These are phyloP conservation scores for Chloebia gouldiae DNA, from an alignment of 2,113 vertebrate species.

Conservation along the genomic window DNA sequence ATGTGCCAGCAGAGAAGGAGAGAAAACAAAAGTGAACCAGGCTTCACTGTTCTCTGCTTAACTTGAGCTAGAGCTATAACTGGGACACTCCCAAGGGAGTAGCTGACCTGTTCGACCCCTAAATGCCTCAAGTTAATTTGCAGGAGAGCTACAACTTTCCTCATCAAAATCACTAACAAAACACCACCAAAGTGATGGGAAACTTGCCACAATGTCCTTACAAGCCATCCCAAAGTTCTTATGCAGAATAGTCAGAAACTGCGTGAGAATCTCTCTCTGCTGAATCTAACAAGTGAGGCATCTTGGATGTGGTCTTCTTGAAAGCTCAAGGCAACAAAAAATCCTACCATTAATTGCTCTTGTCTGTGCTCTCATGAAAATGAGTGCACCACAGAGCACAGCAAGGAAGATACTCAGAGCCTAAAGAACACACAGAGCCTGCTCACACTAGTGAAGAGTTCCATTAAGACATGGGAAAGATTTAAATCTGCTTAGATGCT, in stretches of 20 bases:
- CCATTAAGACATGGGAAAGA: not conserved
- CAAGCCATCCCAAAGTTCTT: not conserved
- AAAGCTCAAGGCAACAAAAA: not conserved
- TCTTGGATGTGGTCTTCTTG: not conserved
- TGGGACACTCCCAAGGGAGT: not conserved
- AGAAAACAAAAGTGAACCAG: not conserved
- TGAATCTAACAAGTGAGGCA: not conserved
- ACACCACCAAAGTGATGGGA: not conserved
- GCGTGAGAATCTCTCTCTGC: not conserved
- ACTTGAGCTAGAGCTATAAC: not conserved
- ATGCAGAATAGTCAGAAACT: not conserved
- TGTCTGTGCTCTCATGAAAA: not conserved
- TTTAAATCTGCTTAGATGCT: not conserved
- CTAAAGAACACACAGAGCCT: not conserved
- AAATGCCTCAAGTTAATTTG: not conserved
- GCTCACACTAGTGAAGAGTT: not conserved
- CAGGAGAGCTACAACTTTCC: not conserved
- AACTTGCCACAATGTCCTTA: not conserved
- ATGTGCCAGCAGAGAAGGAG: not conserved
- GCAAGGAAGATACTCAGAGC: not conserved
- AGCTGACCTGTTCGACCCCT: not conserved
- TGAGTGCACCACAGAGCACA: not conserved
- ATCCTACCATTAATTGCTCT: not conserved
- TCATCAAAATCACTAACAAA: not conserved
- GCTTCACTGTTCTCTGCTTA: not conserved